Evolutionary conservation across 2,797 vertebrate genomes (phyloP).

Genomic region (Fundulus diaphanus): DNA sequence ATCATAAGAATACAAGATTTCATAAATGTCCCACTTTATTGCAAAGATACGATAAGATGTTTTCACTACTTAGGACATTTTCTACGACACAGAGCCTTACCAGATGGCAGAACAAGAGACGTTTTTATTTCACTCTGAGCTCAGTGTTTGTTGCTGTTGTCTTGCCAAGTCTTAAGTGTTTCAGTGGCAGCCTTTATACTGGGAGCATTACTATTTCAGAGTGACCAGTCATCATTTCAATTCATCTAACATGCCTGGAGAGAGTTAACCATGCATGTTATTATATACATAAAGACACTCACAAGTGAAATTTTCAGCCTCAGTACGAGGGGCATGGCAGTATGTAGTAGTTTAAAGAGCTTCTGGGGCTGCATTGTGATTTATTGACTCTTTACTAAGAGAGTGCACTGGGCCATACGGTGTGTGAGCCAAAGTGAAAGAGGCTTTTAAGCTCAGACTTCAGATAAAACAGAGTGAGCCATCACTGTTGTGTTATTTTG

Average conservation of each 20-base stretch:
- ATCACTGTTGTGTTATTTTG: constrained; percentile 18
- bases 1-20: not conserved
- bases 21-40: not conserved
- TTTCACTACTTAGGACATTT: not conserved
- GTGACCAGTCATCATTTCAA: constrained; percentile 46
- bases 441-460: constrained; percentile 46
- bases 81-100: not conserved
- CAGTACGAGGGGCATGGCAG: constrained; percentile 30
- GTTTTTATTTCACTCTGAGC: not conserved
- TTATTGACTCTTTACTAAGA: constrained; percentile 48
- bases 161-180: constrained; percentile 61
- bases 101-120: not conserved
- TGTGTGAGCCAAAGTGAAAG: constrained; percentile 36
- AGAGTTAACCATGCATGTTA: constrained; percentile 23
- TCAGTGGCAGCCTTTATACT: constrained; percentile 43
- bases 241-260: constrained; percentile 29
- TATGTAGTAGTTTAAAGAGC: constrained; percentile 22
- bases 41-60: not conserved
- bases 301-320: constrained; percentile 10
- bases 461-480: constrained; percentile 32
- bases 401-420: constrained; percentile 35
- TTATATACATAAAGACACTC: constrained; percentile 9
- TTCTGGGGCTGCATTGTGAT: constrained; percentile 44
- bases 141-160: constrained; percentile 44
- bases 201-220: constrained; percentile 33